phyloP scores from a whole-genome alignment of 2,797 vertebrate genomes.

The Enteromius fasciolatus region DNA sequence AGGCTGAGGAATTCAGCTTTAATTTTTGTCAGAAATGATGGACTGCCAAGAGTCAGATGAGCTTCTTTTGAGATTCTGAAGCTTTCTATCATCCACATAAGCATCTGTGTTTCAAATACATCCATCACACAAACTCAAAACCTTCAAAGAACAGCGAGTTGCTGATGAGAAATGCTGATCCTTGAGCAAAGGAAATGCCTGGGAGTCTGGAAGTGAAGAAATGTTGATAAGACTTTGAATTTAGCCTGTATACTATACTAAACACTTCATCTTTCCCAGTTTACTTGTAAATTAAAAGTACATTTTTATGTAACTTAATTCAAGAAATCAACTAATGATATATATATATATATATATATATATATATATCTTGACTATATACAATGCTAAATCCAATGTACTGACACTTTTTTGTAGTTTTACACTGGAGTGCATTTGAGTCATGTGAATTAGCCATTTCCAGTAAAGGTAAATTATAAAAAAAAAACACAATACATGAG shows the following conservation, averaged over 20 bases:
- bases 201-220: neutral
- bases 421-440: neutral
- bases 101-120: constrained; percentile 67
- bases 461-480: neutral
- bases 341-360: no score
- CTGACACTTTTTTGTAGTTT: neutral
- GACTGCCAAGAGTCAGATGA: constrained; percentile 53
- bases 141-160: constrained; percentile 62
- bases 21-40: constrained; percentile 57
- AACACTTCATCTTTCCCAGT: neutral
- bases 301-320: neutral
- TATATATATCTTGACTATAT: neutral
- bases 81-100: constrained; percentile 56
- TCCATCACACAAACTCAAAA: constrained; percentile 74
- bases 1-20: constrained; percentile 62
- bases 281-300: neutral
- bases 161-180: constrained; percentile 3
- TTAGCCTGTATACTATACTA: neutral
- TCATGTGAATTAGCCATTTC: neutral
- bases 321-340: no score
- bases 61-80: constrained; percentile 62
- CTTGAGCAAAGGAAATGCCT: constrained; percentile 5
- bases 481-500: neutral
- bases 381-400: neutral
- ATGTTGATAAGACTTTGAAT: constrained; percentile 3